Evolutionary conservation across 2,113 vertebrate species (phyloP), one percentile per base, ranked within the genome.

Genomic region (Megaleporinus macrocephalus): DNA sequence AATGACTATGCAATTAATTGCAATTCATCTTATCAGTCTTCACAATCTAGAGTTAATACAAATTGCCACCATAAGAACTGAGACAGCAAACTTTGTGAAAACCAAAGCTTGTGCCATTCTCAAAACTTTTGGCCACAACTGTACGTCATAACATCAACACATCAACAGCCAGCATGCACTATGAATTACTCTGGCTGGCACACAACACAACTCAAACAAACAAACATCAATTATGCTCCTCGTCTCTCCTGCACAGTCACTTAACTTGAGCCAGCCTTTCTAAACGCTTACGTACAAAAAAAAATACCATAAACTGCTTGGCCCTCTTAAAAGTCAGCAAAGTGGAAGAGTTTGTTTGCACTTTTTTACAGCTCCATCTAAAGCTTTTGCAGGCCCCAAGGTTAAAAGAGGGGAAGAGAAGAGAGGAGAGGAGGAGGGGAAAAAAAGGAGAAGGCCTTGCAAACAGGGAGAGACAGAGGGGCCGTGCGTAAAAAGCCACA

Each of bases 301-400:
- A 78, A 55, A 78, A 29, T 57, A 33, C 27, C 47, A 53, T 55
- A 71, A 36, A 79, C n/a, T 20, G 62, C 71, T 57, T 29, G 68
- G 62, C 44, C 18, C 61, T 75, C 65, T 75, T 85, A 78, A 79
- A 74, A 62, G 74, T 79, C 80, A 79, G 72, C 80, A 79, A 70
- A 78, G 72, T 30, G 24, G 51, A 62, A 73, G 16, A 75, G 76
- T 75, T 62, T 63, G 63, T 20, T 59, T 57, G 26, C 49, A 41
- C 30, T 76, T 83, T 69, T 74, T 82, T 79, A 82, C 62, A 53
- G 80, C 44, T 74, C 44, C 61, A 82, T 49, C 62, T 76, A 79
- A 77, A 72, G 68, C 73, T 47, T 86, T 70, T 55, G 71, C 72
- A 83, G 66, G 57, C 30, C 36, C 33, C 15, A 12, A 59, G 69